Evolutionary conservation across 2,797 vertebrate species (phyloP), one percentile per base, ranked within the genome.

Genomic region (Acipenser ruthenus): DNA sequence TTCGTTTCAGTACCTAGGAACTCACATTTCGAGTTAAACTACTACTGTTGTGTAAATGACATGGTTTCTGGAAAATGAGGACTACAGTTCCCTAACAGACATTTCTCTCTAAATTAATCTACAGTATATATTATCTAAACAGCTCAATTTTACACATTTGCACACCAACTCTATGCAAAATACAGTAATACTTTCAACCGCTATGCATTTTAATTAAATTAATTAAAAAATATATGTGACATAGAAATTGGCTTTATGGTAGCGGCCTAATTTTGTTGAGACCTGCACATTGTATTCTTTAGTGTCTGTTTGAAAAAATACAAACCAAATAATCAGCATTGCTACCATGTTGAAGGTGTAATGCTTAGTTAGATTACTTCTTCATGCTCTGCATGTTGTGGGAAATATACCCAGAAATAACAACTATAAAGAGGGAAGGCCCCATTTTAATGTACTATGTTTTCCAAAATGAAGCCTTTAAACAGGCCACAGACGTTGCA

Each of bases 21-120:
- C 87, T 87, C 83, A 87, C 83, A 89, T 85, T 86, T 89, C 85
- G 88, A 90, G 86, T 88, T 83, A 81, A 80, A 82, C 83, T 83
- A 77, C 86, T 86, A 86, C 76, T 81, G 88, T 88, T 91, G 89
- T 90, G 88, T 91, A 85, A 70, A 73, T 87, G 84, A 91, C 88
- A 86, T 87, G 61, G 50, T 55, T 55, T 63, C 58, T 63, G 65
- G 55, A 67, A 66, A 64, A 55, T 51, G 73, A 49, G 61, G 8
- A 11, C 55, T n/a, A 7, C 18, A 10, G 49, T 51, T 63, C 52
- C 49, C n/a, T 67, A 65, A 37, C 60, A 67, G 49, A 51, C 51
- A 49, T 60, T 51, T 66, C 47, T 10, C 63, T 63, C 63, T 65
- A 47, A 68, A 62, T 51, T 49, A 15, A 55, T 63, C 66, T n/a